Conservation (phyloP, 1,140 invertebrate species). For the Bombus pyrosoma region DNA sequence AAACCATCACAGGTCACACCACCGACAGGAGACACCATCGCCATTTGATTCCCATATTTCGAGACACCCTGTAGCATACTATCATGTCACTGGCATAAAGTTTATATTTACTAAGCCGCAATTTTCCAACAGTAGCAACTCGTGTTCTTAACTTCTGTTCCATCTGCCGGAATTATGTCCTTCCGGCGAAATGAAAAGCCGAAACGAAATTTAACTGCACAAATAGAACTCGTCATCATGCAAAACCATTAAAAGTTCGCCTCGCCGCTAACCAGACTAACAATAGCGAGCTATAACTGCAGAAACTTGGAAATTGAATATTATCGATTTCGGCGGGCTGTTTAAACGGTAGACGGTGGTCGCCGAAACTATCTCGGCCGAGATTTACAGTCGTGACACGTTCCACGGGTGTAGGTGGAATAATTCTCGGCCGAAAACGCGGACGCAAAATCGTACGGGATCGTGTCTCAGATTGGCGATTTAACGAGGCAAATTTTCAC, state of each 20-base stretch:
- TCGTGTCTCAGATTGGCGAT: background rate
- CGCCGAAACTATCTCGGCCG: background rate
- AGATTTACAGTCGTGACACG: background rate
- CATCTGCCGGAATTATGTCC: background rate
- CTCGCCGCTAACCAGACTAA: background rate
- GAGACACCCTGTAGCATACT: too few species aligned
- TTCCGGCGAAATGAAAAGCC: background rate
- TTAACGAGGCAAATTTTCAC: background rate
- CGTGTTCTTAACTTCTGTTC: background rate
- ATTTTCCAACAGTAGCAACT: background rate
- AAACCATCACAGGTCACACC: too few species aligned
- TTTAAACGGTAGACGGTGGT: background rate
- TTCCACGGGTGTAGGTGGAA: background rate
- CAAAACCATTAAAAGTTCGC: conserved; percentile 17
- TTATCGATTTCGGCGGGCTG: conserved; percentile 13
- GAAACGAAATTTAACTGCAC: background rate
- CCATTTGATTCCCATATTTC: too few species aligned
- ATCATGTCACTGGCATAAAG: background rate
- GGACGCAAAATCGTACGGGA: background rate
- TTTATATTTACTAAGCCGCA: background rate
- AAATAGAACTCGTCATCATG: background rate
- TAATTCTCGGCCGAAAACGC: background rate
- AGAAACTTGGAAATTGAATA: conserved; percentile 19
- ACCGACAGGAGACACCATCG: rapidly evolving
- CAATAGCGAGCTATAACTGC: background rate